A percentile compares a stretch with the other conserved stretches of the same genome.
phyloP scores from a whole-genome alignment of 2,888 invertebrate genomes.

The Xestobium rufovillosum region DNA sequence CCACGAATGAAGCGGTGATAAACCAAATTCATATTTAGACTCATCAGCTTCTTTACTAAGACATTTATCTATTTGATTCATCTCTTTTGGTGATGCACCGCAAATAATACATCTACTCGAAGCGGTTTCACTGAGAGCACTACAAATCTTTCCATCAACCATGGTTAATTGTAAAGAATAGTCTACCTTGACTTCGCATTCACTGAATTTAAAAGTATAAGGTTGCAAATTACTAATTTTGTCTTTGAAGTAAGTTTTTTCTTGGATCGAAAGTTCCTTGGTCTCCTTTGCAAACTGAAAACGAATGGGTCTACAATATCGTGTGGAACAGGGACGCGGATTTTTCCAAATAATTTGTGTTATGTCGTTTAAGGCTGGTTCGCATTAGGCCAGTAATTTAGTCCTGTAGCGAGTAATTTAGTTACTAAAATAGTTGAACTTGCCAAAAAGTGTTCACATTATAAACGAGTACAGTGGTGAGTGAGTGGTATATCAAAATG shows the following conservation, averaged over 20 bases:
- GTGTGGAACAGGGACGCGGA: slow-evolving; percentile 22
- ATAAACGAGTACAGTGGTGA: too few species aligned
- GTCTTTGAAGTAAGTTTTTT: too few species aligned
- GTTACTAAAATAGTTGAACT: too few species aligned
- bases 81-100: slow-evolving; percentile 9
- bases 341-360: slow-evolving; percentile 25
- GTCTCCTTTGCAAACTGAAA: slow-evolving; percentile 21
- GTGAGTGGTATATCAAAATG: too few species aligned
- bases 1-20: slow-evolving; percentile 20
- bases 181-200: slow-evolving; percentile 7
- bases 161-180: slow-evolving; percentile 23
- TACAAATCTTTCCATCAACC: too few species aligned
- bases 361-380: too few species aligned
- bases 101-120: slow-evolving; percentile 11
- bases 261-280: slow-evolving; percentile 18
- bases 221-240: slow-evolving; percentile 10
- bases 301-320: slow-evolving; percentile 23
- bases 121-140: slow-evolving; percentile 11
- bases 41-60: slow-evolving; percentile 8
- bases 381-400: too few species aligned
- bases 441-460: too few species aligned
- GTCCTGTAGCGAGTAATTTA: too few species aligned
- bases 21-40: slow-evolving; percentile 17
- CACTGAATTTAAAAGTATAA: slow-evolving; percentile 4
- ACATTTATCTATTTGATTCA: slow-evolving; percentile 12